A percentile compares a stretch with the other conserved stretches of the same genome.
These are phyloP conservation scores for Cabera pusaria DNA, from an alignment of 2,888 invertebrate genomes.

Conservation along the genomic window DNA sequence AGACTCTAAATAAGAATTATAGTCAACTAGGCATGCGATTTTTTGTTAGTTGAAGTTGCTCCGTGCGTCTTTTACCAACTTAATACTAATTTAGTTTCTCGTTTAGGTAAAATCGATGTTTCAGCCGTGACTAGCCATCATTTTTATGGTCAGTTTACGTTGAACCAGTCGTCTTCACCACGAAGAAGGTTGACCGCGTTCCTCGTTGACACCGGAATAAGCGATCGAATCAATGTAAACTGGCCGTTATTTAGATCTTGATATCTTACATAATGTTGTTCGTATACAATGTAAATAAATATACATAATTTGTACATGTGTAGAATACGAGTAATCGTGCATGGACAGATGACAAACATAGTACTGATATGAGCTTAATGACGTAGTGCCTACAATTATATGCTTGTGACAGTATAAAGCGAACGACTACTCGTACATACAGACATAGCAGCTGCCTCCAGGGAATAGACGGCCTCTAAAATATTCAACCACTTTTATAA, in stretches of 20 bases:
- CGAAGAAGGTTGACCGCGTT: too few species aligned
- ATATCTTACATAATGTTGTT: constrained; percentile 43
- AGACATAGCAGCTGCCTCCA: constrained; percentile 21
- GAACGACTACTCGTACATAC: constrained; percentile 46
- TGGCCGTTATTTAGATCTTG: constrained; percentile 40
- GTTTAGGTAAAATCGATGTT: constrained; percentile 27
- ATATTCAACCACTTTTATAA: constrained; percentile 18
- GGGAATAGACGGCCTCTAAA: constrained; percentile 12
- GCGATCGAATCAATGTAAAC: constrained; percentile 24
- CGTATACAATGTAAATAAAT: constrained; percentile 66
- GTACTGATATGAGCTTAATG: constrained; percentile 87
- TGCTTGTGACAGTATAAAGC: constrained; percentile 73
- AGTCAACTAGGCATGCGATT: constrained; percentile 2
- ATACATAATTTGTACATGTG: constrained; percentile 68
- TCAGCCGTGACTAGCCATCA: constrained; percentile 22
- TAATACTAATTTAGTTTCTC: constrained; percentile 23
- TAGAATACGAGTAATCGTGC: constrained; percentile 72
- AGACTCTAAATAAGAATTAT: constrained; percentile 8
- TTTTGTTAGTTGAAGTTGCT: constrained; percentile 4
- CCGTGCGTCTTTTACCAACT: constrained; percentile 6
- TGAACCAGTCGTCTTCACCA: constrained; percentile 13
- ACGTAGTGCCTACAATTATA: constrained; percentile 86
- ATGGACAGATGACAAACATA: constrained; percentile 77
- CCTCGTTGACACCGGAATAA: too few species aligned
- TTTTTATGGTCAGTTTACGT: constrained; percentile 21